phyloP scores from a whole-genome alignment of 2,113 vertebrate genomes.

The Dromas ardeola region DNA sequence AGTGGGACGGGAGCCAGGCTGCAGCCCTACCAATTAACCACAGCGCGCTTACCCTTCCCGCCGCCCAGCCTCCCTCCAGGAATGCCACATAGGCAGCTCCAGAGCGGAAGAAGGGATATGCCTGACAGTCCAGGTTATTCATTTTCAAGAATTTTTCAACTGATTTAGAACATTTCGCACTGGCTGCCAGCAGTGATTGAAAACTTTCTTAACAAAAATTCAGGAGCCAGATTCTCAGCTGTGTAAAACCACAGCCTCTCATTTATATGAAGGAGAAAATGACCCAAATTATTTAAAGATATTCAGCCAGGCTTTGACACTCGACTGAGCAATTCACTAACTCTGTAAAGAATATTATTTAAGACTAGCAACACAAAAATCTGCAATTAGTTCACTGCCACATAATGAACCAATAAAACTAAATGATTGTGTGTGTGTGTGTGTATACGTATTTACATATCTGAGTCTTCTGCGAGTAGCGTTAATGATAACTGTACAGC shows the following conservation, averaged over 20 bases:
- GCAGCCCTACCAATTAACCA: not conserved
- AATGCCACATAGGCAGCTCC: not conserved
- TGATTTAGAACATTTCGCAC: not conserved
- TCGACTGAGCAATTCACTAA: not conserved
- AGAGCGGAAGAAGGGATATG: not conserved
- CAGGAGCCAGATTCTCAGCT: not conserved
- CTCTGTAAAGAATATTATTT: not conserved
- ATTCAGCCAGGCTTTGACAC: not conserved
- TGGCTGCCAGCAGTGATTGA: not conserved
- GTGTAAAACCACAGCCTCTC: not conserved
- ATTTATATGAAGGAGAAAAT: not conserved
- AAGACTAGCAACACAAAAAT: not conserved
- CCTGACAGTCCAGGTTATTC: not conserved
- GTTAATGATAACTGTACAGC: not conserved
- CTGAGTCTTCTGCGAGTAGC: not conserved
- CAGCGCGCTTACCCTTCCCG: accelerated
- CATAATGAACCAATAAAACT: not conserved
- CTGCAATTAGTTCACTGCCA: not conserved
- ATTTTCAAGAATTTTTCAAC: not conserved
- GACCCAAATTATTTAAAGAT: not conserved
- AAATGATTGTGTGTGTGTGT: not conserved
- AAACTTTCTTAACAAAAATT: not conserved
- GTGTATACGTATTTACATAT: not conserved
- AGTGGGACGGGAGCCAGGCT: not conserved
- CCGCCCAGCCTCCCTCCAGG: not conserved